Evolutionary conservation across 2,113 vertebrate species (phyloP).

Genomic region (Miniopterus natalensis): DNA sequence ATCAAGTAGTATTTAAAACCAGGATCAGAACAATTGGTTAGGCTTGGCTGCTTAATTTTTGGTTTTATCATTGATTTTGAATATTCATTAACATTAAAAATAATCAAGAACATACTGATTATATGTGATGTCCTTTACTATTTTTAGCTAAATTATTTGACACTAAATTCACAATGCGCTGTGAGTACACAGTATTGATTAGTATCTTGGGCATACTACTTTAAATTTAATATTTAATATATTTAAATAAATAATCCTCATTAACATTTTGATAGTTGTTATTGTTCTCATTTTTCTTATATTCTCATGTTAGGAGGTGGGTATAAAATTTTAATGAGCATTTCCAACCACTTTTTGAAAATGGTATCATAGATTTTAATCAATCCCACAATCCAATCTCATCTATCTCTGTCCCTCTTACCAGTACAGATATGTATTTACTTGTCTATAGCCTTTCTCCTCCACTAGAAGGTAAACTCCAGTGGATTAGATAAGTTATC

Average conservation of each 20-base stretch:
- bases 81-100: background rate
- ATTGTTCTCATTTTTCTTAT: background rate
- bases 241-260: background rate
- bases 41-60: background rate
- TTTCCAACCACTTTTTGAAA: constrained; percentile 1
- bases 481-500: background rate
- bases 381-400: background rate
- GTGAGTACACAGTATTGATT: background rate
- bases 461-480: background rate
- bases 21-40: background rate
- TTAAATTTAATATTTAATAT: background rate
- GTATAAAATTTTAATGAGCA: constrained; percentile 30
- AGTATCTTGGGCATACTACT: background rate
- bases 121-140: background rate
- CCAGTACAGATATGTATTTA: background rate
- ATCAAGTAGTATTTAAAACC: background rate
- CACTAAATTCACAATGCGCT: background rate
- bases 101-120: background rate
- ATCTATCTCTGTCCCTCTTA: background rate
- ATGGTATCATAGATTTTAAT: background rate
- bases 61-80: background rate
- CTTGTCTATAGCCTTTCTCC: background rate
- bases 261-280: background rate
- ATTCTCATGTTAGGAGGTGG: background rate
- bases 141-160: background rate